Percentiles rank a stretch among this genome's conserved stretches.
phyloP scores from a whole-genome alignment of 2,113 vertebrate species.

The Notothenia rossii region DNA sequence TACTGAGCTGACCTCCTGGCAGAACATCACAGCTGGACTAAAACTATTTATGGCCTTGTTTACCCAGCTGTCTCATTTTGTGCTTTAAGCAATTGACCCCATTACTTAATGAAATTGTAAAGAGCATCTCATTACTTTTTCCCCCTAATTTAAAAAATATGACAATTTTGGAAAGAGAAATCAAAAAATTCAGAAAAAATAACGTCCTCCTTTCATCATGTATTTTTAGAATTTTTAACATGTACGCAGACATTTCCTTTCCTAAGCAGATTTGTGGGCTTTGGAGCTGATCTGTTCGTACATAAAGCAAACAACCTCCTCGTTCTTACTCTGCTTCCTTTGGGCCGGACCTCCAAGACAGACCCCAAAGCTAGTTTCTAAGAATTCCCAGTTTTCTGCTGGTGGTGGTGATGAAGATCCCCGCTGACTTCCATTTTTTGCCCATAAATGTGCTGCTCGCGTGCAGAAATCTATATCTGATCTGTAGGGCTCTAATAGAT shows the following conservation, averaged over 20 bases:
- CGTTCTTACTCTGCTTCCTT: background rate
- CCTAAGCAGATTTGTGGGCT: slow-evolving; percentile 9
- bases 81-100: background rate
- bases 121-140: background rate
- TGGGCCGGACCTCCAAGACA: slow-evolving; percentile 44
- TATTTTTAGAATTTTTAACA: background rate
- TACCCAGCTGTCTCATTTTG: slow-evolving; percentile 19
- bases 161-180: background rate
- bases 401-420: slow-evolving; percentile 22
- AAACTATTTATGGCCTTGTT: slow-evolving; percentile 7
- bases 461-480: slow-evolving; percentile 1
- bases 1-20: background rate
- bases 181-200: background rate
- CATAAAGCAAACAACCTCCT: slow-evolving; percentile 31
- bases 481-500: background rate
- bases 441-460: slow-evolving; percentile 13
- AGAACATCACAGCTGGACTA: background rate
- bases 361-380: slow-evolving; percentile 30
- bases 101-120: slow-evolving; percentile 20
- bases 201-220: background rate
- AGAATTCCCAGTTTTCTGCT: slow-evolving; percentile 37
- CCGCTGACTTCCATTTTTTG: slow-evolving; percentile 5
- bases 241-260: background rate
- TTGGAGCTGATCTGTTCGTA: slow-evolving; percentile 23
- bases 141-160: background rate